Percentiles rank a stretch among this genome's conserved stretches.
Conservation (phyloP, 30 jellyfish, hydroid and myxozoan genomes). For the Rhopilema esculentum region DNA sequence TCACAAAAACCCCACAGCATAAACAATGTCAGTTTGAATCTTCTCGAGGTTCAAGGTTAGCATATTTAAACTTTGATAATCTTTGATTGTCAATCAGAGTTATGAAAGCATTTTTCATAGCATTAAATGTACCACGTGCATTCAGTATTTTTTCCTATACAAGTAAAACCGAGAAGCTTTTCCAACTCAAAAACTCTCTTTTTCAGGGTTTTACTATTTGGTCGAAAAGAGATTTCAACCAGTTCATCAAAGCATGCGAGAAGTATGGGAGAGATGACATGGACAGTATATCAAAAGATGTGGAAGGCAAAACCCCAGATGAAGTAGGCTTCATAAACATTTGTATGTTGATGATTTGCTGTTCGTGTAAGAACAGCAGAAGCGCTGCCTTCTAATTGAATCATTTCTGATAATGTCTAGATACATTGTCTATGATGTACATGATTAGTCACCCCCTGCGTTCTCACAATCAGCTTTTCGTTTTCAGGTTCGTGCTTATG, state of each 20-base stretch:
- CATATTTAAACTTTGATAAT: too few relatives aligned
- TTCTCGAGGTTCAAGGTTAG: too few relatives aligned
- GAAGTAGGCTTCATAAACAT: constrained; percentile 61
- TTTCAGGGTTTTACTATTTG: constrained; percentile 95
- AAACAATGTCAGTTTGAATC: too few relatives aligned
- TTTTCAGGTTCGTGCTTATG: constrained; percentile 92
- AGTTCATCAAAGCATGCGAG: constrained; percentile 95
- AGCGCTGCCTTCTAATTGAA: not conserved
- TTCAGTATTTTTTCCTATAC: not conserved
- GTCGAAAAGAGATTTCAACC: constrained; percentile 96
- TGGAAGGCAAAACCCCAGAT: constrained; percentile 95
- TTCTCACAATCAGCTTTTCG: too few relatives aligned
- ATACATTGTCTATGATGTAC: not conserved
- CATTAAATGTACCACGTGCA: too few relatives aligned
- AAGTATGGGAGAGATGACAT: constrained; percentile 97
- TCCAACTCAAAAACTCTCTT: not conserved
- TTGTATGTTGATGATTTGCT: not conserved
- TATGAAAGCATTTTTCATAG: too few relatives aligned
- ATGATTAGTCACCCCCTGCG: not conserved
- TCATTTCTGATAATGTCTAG: not conserved
- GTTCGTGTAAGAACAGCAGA: not conserved
- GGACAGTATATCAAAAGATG: constrained; percentile 88
- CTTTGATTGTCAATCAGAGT: too few relatives aligned
- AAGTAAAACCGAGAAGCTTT: not conserved
- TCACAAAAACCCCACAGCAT: too few relatives aligned